A percentile compares a stretch with the other conserved stretches of the same genome.
Evolutionary conservation across 2,888 invertebrate species (phyloP).

Genomic region (Monoplex corrugatus): DNA sequence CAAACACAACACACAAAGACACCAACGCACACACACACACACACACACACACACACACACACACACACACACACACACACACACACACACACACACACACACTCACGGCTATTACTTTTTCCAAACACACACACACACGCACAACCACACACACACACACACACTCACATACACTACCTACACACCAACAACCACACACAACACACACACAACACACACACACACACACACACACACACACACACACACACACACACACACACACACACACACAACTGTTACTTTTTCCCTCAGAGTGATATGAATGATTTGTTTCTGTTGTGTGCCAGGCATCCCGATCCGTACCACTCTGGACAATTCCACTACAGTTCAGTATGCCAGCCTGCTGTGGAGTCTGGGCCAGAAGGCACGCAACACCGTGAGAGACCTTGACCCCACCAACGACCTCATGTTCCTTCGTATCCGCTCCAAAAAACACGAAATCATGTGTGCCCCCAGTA

Average conservation of each 20-base stretch:
- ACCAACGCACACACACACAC: too few species aligned
- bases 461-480: constrained; percentile 98
- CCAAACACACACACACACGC: not conserved
- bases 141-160: too few species aligned
- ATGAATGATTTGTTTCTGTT: too few species aligned
- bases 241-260: not conserved
- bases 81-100: not conserved
- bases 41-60: too few species aligned
- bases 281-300: not conserved
- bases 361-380: constrained; percentile 96
- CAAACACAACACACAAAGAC: too few species aligned
- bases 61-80: constrained; percentile 3
- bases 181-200: too few species aligned
- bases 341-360: constrained; percentile 91
- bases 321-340: constrained; percentile 81
- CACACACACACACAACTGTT: too few species aligned
- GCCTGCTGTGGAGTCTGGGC: constrained; percentile 92
- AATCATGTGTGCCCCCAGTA: constrained; percentile 96
- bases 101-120: not conserved
- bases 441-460: constrained; percentile 96
- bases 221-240: not conserved
- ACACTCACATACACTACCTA: too few species aligned
- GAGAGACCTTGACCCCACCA: constrained; percentile 95
- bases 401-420: constrained; percentile 96
- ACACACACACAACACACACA: not conserved